Conservation (phyloP, 1,140 invertebrate genomes). For the Drosophila santomea region DNA sequence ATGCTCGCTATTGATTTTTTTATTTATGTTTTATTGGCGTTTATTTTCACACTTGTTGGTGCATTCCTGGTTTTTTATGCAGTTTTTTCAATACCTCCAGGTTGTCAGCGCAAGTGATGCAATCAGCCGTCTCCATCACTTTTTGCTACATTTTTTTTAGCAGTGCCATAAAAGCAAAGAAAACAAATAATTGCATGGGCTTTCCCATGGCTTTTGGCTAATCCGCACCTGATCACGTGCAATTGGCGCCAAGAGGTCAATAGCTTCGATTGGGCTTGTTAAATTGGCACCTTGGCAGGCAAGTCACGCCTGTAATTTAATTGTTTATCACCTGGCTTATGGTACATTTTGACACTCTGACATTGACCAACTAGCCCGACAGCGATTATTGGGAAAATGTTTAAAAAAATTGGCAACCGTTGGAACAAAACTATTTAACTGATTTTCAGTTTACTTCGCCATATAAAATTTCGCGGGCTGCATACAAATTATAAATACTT, state of each 20-base stretch:
- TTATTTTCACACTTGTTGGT: constrained; percentile 47
- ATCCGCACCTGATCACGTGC: constrained; percentile 36
- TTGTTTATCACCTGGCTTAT: constrained; percentile 11
- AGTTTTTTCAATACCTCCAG: neutral
- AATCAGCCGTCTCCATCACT: constrained; percentile 12
- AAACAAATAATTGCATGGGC: constrained; percentile 11
- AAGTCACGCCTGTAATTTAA: constrained; percentile 22
- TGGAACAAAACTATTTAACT: constrained; percentile 5
- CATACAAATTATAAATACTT: neutral
- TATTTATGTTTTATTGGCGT: constrained; percentile 39
- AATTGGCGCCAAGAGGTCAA: constrained; percentile 52
- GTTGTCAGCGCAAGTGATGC: constrained; percentile 26
- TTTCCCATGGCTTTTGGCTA: constrained; percentile 12
- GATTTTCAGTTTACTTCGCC: neutral
- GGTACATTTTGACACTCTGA: constrained; percentile 23
- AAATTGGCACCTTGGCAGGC: constrained; percentile 53
- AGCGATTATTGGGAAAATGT: constrained; percentile 37
- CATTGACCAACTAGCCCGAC: constrained; percentile 66
- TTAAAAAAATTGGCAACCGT: neutral
- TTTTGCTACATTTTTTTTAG: constrained; percentile 23
- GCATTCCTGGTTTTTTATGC: constrained; percentile 24
- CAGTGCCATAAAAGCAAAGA: constrained; percentile 35
- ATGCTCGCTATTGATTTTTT: constrained; percentile 24
- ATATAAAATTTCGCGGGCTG: too few species aligned
- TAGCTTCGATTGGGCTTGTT: constrained; percentile 37